Evolutionary conservation across 2,797 vertebrate species (phyloP).

Genomic region (Myoxocephalus aenaeus): DNA sequence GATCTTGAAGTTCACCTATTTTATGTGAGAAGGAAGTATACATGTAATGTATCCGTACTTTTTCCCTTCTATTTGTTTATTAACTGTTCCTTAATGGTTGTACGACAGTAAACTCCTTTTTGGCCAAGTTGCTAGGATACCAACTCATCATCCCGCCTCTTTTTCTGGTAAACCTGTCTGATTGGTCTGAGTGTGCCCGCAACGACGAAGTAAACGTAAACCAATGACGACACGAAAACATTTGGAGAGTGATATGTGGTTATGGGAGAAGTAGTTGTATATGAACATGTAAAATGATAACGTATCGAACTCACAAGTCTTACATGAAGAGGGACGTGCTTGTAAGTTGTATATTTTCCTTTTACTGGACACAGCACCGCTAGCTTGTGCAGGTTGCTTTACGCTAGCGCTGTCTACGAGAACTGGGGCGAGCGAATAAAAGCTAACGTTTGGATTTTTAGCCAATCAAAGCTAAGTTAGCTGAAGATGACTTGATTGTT

Average conservation of each 20-base stretch:
- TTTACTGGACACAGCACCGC: slow-evolving; percentile 4
- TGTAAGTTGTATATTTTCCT: slow-evolving; percentile 63
- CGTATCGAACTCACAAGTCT: not conserved
- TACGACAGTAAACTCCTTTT: slow-evolving; percentile 65
- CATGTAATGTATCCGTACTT: not conserved
- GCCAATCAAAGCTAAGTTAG: slow-evolving; percentile 46
- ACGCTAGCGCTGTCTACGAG: not conserved
- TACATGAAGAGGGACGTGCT: slow-evolving; percentile 26
- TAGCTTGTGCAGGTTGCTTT: slow-evolving; percentile 26
- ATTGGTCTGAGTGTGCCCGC: slow-evolving; percentile 42
- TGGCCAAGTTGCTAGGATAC: slow-evolving; percentile 59
- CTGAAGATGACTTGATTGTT: slow-evolving; percentile 26
- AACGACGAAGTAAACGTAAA: slow-evolving; percentile 48
- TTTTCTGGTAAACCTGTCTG: not conserved
- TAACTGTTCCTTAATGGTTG: not conserved
- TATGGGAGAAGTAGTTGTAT: not conserved
- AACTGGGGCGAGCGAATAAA: slow-evolving; percentile 44
- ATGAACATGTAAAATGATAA: slow-evolving; percentile 29
- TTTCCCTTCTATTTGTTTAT: not conserved
- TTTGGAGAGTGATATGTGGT: slow-evolving; percentile 9
- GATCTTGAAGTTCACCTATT: too few relatives aligned
- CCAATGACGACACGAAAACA: slow-evolving; percentile 21
- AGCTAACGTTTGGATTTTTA: slow-evolving; percentile 47
- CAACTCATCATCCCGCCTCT: slow-evolving; percentile 33
- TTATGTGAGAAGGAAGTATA: too few relatives aligned